Conservation (phyloP, 1,140 invertebrate species). For the Trichonephila inaurata region DNA sequence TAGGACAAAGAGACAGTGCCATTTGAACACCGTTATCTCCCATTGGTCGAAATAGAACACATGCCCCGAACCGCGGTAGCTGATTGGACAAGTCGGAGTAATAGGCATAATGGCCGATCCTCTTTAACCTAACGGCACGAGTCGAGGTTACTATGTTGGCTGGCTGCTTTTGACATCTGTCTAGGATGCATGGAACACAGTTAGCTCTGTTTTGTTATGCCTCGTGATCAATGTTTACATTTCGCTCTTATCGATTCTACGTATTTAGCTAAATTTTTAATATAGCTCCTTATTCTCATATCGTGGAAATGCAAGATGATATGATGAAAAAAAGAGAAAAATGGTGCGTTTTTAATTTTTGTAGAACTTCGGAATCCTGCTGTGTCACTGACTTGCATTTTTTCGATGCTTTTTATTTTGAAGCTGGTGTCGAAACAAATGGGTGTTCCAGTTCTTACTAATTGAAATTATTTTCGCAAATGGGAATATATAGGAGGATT, state of each 20-base stretch:
- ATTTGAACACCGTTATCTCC: slow-evolving; percentile 29
- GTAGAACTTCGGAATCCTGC: no score
- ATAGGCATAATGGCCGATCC: slow-evolving; percentile 48
- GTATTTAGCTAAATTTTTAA: background rate
- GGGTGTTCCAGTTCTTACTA: no score
- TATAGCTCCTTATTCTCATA: no score
- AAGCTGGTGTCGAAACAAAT: no score
- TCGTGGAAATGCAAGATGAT: no score
- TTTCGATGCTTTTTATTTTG: no score
- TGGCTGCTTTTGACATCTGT: slow-evolving; percentile 60
- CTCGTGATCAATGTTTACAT: slow-evolving; percentile 73
- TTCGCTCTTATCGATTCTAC: slow-evolving; percentile 52
- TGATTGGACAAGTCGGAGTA: slow-evolving; percentile 23
- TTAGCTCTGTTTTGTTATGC: slow-evolving; percentile 51
- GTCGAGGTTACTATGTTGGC: slow-evolving; percentile 46
- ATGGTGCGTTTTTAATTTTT: no score
- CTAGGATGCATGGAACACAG: background rate
- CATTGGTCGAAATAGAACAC: slow-evolving; percentile 50
- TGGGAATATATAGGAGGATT: no score
- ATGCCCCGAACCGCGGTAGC: background rate
- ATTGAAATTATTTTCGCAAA: no score
- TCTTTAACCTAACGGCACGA: slow-evolving; percentile 51
- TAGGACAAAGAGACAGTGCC: slow-evolving; percentile 66
- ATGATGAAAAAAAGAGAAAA: no score
- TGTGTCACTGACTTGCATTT: no score